Evolutionary conservation across 2,888 invertebrate species (phyloP).

Genomic region (Pachycephus smyrnensis): DNA sequence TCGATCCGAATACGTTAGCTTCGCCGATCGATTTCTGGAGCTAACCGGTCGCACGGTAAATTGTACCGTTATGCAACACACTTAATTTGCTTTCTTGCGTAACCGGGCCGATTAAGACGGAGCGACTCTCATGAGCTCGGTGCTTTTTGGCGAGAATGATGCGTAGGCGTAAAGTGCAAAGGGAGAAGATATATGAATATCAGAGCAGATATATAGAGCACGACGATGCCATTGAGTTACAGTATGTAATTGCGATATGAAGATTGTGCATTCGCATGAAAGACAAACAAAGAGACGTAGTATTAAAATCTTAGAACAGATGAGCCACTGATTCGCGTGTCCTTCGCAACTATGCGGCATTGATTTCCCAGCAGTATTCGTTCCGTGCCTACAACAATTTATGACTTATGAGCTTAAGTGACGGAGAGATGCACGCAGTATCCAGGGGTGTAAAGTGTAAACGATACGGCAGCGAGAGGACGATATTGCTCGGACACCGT

Average conservation of each 20-base stretch:
- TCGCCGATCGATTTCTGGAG: neutral
- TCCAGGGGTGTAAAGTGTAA: conserved; percentile 46
- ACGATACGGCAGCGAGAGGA: conserved; percentile 31
- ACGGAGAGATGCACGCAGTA: neutral
- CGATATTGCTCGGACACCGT: conserved; percentile 37
- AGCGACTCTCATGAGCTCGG: neutral
- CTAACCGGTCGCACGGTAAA: conserved; percentile 4
- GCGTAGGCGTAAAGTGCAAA: neutral
- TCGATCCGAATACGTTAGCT: neutral
- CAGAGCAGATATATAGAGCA: neutral
- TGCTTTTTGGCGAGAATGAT: neutral
- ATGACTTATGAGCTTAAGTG: neutral
- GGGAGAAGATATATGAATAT: neutral
- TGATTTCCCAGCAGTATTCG: neutral
- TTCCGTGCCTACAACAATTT: neutral
- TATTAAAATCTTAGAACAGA: neutral
- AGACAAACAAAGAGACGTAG: neutral
- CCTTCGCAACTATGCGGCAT: neutral
- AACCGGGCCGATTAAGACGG: conserved; percentile 44
- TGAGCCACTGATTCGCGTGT: neutral
- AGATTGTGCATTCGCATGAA: neutral
- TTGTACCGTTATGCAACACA: conserved; percentile 27
- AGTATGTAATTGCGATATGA: neutral
- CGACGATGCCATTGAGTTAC: neutral
- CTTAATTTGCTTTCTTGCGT: conserved; percentile 39